Conservation (phyloP, 2,113 vertebrate genomes). For the Callospermophilus lateralis region DNA sequence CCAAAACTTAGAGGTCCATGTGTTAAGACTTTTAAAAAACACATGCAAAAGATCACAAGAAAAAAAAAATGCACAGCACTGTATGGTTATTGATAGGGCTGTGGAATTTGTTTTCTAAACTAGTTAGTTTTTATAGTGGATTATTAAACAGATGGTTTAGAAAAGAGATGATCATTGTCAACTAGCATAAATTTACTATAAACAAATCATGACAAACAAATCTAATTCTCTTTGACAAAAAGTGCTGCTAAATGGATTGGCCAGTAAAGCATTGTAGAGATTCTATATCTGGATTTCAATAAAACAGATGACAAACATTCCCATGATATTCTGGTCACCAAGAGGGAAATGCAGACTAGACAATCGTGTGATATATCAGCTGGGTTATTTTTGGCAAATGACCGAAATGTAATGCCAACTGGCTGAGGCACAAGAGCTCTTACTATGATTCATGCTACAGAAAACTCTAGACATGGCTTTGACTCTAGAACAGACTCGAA, state of each 20-base stretch:
- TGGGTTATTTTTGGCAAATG: constrained; percentile 40
- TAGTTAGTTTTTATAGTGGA: constrained; percentile 56
- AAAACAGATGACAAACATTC: constrained; percentile 64
- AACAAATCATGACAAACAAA: constrained; percentile 51
- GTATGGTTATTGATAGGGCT: background rate
- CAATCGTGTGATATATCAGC: background rate
- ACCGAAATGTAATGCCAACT: constrained; percentile 38
- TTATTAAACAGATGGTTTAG: constrained; percentile 68
- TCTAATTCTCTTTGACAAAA: constrained; percentile 65
- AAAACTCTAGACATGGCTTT: constrained; percentile 31
- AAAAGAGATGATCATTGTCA: constrained; percentile 63
- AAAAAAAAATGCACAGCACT: background rate
- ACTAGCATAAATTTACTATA: constrained; percentile 56
- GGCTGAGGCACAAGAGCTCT: constrained; percentile 17
- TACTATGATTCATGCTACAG: background rate
- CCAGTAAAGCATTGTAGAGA: constrained; percentile 7
- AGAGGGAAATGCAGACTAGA: constrained; percentile 35
- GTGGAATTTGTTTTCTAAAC: constrained; percentile 56
- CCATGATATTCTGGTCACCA: constrained; percentile 42
- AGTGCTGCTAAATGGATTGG: background rate
- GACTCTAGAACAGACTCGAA: background rate
- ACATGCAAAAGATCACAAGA: constrained; percentile 48
- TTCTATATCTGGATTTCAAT: constrained; percentile 66
- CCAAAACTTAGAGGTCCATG: background rate
- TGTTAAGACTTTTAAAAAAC: constrained; percentile 30